Conservation (phyloP, 2,113 vertebrate species). For the Atrichornis clamosus region DNA sequence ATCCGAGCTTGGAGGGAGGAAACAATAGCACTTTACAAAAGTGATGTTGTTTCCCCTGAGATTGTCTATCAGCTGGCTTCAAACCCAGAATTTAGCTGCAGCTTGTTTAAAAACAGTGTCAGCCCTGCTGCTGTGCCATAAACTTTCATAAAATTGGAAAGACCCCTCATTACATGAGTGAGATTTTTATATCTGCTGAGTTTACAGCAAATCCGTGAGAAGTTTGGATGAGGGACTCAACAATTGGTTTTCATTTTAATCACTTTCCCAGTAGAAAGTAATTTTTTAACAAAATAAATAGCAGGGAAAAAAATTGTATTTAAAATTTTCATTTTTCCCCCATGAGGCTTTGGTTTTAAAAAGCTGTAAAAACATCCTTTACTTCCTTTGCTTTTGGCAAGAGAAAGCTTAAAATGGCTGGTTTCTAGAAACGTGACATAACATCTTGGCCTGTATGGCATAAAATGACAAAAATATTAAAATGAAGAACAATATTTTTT, state of each 20-base stretch:
- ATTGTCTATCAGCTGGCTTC: constrained; percentile 2
- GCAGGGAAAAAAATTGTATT: neutral
- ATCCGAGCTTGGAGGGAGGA: neutral
- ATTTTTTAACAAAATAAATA: neutral
- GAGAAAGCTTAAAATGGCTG: neutral
- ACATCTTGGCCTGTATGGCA: neutral
- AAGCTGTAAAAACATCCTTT: neutral
- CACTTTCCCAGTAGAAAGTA: neutral
- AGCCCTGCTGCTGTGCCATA: neutral
- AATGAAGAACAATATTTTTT: neutral
- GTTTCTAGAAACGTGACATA: neutral
- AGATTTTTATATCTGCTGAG: neutral
- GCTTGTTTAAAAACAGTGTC: neutral
- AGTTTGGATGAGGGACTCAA: neutral
- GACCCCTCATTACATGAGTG: neutral
- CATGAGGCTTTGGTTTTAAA: neutral
- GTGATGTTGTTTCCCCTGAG: neutral
- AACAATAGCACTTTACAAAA: neutral
- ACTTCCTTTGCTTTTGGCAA: constrained; percentile 5
- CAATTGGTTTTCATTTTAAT: neutral
- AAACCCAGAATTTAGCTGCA: neutral
- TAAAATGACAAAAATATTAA: neutral
- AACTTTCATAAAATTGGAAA: neutral
- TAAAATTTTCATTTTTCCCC: neutral
- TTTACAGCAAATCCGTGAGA: neutral